These are phyloP conservation scores for Drosophila rellima DNA, from an alignment of 2,888 invertebrate species.

Conservation along the genomic window DNA sequence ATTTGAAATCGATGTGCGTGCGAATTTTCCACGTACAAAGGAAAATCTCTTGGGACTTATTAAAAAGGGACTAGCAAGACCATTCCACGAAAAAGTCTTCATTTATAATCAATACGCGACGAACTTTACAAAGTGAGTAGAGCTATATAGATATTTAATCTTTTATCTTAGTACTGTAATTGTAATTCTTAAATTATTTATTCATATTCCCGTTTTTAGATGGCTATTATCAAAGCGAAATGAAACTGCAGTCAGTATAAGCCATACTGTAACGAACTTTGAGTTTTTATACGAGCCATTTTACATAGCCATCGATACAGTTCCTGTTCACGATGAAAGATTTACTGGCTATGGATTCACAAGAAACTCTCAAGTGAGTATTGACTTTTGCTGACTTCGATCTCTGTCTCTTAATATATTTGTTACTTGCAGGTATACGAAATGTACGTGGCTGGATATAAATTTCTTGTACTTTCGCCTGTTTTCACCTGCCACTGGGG, in stretches of 20 bases:
- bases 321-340: slow-evolving; percentile 94
- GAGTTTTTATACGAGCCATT: slow-evolving; percentile 96
- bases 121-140: slow-evolving; percentile 92
- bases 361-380: slow-evolving; percentile 93
- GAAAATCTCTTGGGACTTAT: slow-evolving; percentile 91
- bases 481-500: slow-evolving; percentile 97
- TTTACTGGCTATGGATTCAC: slow-evolving; percentile 97
- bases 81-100: slow-evolving; percentile 96
- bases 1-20: slow-evolving; percentile 93
- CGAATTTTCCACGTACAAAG: slow-evolving; percentile 93
- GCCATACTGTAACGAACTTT: slow-evolving; percentile 94
- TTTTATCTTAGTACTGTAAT: background rate
- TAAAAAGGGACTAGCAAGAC: slow-evolving; percentile 92
- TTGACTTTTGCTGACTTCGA: too few relatives aligned
- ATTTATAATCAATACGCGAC: slow-evolving; percentile 97
- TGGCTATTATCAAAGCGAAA: slow-evolving; percentile 70
- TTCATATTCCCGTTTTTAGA: slow-evolving; percentile 41
- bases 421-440: slow-evolving; percentile 92
- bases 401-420: background rate
- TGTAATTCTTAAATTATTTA: background rate
- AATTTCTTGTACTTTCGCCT: slow-evolving; percentile 94
- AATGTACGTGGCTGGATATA: slow-evolving; percentile 95
- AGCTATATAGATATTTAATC: background rate
- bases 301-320: slow-evolving; percentile 93
- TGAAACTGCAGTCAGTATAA: slow-evolving; percentile 89